phyloP scores from a whole-genome alignment of 2,113 vertebrate genomes.

The Dasyurus viverrinus region DNA sequence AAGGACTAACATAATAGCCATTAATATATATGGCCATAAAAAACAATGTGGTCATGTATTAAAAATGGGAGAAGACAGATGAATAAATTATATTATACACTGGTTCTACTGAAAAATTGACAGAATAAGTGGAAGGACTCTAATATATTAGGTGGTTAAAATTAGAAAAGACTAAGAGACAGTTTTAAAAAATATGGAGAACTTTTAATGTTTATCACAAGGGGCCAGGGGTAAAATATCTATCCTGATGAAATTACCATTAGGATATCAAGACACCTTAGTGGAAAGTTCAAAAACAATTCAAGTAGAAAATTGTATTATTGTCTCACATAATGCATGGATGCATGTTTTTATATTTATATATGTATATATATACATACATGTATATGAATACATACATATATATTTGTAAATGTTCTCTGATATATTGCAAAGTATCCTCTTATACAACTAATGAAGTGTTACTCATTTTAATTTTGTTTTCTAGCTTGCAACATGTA shows the following conservation, averaged over 20 bases:
- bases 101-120: background rate
- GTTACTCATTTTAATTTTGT: slow-evolving; percentile 42
- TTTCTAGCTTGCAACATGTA: slow-evolving; percentile 19
- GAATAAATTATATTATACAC: background rate
- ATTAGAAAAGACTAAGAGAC: background rate
- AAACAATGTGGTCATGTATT: background rate
- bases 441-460: slow-evolving; percentile 32
- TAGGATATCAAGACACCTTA: background rate
- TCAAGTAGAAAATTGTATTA: background rate
- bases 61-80: background rate
- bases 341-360: background rate
- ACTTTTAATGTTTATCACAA: background rate
- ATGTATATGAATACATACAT: no score
- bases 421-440: background rate
- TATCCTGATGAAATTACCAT: background rate
- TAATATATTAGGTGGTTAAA: background rate
- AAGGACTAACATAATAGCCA: background rate
- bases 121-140: background rate
- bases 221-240: background rate
- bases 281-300: background rate
- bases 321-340: background rate
- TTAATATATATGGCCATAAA: background rate
- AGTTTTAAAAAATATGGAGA: background rate
- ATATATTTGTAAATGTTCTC: background rate
- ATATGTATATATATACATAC: background rate